Evolutionary conservation across 1,140 invertebrate species (phyloP).

Genomic region (Platyscapa corneri): DNA sequence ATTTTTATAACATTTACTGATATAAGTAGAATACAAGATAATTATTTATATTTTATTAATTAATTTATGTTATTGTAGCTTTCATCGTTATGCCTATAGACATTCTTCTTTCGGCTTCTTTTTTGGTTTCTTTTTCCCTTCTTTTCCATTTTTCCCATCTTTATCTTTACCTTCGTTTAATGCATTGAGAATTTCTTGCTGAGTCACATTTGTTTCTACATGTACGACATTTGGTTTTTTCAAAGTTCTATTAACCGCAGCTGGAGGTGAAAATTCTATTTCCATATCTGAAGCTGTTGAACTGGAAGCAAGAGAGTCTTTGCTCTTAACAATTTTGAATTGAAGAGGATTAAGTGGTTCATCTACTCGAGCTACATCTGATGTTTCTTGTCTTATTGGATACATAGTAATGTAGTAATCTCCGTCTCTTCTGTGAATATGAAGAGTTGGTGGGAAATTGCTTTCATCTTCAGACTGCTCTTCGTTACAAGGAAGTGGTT

Average conservation of each 20-base stretch:
- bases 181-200: constrained; percentile 68
- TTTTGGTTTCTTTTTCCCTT: constrained; percentile 50
- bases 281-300: constrained; percentile 72
- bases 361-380: constrained; percentile 56
- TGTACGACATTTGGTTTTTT: constrained; percentile 71
- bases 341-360: constrained; percentile 68
- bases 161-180: constrained; percentile 54
- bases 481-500: constrained; percentile 44
- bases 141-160: constrained; percentile 52
- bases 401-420: constrained; percentile 71
- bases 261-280: constrained; percentile 71
- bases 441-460: constrained; percentile 65
- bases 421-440: constrained; percentile 66
- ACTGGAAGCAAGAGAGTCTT: constrained; percentile 59
- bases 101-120: not conserved
- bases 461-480: constrained; percentile 53
- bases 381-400: constrained; percentile 63
- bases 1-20: not conserved
- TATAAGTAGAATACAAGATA: not conserved
- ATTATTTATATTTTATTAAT: not conserved
- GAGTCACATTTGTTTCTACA: constrained; percentile 68
- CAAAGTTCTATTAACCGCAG: constrained; percentile 61
- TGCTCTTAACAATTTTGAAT: constrained; percentile 68
- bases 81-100: not conserved
- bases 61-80: not conserved